Evolutionary conservation across 1,140 invertebrate species (phyloP).

Genomic region (Drosophila teissieri): DNA sequence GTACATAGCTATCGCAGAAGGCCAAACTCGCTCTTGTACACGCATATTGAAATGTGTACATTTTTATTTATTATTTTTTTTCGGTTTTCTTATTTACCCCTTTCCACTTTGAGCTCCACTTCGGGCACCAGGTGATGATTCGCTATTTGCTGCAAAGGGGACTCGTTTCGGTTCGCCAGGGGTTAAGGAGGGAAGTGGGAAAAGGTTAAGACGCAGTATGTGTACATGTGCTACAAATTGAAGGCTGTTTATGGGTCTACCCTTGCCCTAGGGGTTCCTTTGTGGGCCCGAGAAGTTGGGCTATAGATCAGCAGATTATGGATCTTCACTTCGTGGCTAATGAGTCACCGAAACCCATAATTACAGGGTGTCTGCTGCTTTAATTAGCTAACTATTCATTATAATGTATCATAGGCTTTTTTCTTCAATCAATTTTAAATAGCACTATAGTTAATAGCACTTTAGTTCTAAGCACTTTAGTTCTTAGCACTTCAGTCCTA

Average conservation of each 20-base stretch:
- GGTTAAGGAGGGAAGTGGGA: conserved; percentile 15
- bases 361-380: not conserved
- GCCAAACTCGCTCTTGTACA: conserved; percentile 50
- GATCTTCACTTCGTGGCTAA: not conserved
- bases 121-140: conserved; percentile 67
- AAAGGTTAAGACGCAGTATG: conserved; percentile 51
- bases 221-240: conserved; percentile 51
- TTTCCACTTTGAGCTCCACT: conserved; percentile 12
- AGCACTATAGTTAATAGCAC: no score
- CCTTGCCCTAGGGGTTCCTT: conserved; percentile 8
- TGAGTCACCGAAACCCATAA: not conserved
- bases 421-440: no score
- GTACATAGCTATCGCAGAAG: conserved; percentile 51
- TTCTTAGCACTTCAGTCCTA: no score
- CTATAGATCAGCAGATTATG: conserved; percentile 7
- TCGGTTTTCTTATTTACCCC: conserved; percentile 7
- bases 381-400: not conserved
- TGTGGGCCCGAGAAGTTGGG: not conserved
- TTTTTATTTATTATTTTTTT: conserved; percentile 35
- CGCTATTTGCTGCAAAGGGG: conserved; percentile 56
- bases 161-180: conserved; percentile 8
- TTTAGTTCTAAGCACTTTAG: no score
- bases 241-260: conserved; percentile 38
- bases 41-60: conserved; percentile 51
- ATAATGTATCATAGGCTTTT: no score